Base-by-base conservation (phyloP, 1,140 invertebrate species). In the Lanistes nyassanus region DNA sequence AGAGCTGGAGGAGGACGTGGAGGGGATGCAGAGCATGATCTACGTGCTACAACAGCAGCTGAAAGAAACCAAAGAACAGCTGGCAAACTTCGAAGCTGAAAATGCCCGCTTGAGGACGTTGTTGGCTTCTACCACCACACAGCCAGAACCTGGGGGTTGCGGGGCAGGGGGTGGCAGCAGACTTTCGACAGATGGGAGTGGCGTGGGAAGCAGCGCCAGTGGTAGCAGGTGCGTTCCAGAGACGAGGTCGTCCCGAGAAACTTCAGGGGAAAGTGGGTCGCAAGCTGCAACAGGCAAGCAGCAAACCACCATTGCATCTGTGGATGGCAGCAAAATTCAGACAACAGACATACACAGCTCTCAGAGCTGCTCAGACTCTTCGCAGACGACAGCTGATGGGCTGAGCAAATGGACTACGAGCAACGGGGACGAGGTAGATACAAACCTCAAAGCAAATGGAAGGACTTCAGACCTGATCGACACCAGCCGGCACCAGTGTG, bases 21-120 rank as follows among this genome's bases (percentile, higher is more conserved):
- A 99, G 89, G 97, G 97, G 7, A 97, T 99, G 96, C 97, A 98
- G 90, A 96, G 95, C 84, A 98, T 97, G 73, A 97, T 99, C 82
- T 93, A 96, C 86, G 95, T 95, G 89, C 91, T 98, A 69, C 97
- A 98, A 86, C 95, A 97, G 86, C 96, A 98, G 87, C 88, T 98
- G 5, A 86, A 87, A 65, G 87, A 89, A 60, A 76, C 87, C 23
- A 85, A 85, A 60, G 87, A 88, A 67, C 82, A 85, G 67, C 77
- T 86, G 31, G 73, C 77, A 31, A 67, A 79, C 36, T 70, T 86
- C 21, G 82, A 86, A 76, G 81, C 82, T 56, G 85, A 88, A 64
- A 86, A 86, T 68, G 70, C 79, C 47, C 77, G 76, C 47, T 73
- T 84, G 21, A 56, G 79, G 70, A 78, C 75, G 55, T 66, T 60